These are phyloP conservation scores for Eulemur rubriventer DNA, from an alignment of 2,797 vertebrate species.

Conservation along the genomic window DNA sequence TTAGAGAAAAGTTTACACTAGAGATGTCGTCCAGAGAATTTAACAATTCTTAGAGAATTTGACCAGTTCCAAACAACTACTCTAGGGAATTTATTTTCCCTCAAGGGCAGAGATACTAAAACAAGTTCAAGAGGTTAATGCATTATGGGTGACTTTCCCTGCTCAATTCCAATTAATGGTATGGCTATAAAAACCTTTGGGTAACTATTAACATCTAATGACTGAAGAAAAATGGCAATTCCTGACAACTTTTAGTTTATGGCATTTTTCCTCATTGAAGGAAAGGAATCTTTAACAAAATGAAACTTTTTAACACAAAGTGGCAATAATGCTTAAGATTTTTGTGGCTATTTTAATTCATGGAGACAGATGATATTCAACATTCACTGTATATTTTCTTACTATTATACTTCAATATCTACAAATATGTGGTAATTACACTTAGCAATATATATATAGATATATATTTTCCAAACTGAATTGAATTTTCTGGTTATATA, in stretches of 20 bases:
- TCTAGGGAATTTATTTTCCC: slow-evolving; percentile 52
- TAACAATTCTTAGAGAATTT: slow-evolving; percentile 48
- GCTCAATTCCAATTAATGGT: slow-evolving; percentile 51
- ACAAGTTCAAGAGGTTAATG: slow-evolving; percentile 39
- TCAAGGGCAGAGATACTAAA: slow-evolving; percentile 44
- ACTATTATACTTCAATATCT: background rate
- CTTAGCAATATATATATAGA: background rate
- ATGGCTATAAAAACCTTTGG: slow-evolving; percentile 36
- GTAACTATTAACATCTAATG: slow-evolving; percentile 57
- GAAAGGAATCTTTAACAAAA: background rate
- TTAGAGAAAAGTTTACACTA: slow-evolving; percentile 49
- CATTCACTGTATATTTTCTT: background rate
- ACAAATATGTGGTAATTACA: background rate
- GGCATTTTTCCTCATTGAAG: background rate
- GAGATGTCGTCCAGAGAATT: background rate
- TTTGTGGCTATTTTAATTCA: background rate
- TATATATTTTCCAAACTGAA: background rate
- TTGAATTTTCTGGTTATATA: background rate
- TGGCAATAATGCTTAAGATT: background rate
- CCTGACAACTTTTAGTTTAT: slow-evolving; percentile 6
- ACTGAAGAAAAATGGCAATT: slow-evolving; percentile 30
- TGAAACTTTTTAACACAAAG: slow-evolving; percentile 16
- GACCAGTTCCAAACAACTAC: slow-evolving; percentile 35
- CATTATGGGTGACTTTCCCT: slow-evolving; percentile 35
- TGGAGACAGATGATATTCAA: background rate